Evolutionary conservation across 2,113 vertebrate species (phyloP), one percentile per base, ranked within the genome.

Genomic region (Indicator indicator): DNA sequence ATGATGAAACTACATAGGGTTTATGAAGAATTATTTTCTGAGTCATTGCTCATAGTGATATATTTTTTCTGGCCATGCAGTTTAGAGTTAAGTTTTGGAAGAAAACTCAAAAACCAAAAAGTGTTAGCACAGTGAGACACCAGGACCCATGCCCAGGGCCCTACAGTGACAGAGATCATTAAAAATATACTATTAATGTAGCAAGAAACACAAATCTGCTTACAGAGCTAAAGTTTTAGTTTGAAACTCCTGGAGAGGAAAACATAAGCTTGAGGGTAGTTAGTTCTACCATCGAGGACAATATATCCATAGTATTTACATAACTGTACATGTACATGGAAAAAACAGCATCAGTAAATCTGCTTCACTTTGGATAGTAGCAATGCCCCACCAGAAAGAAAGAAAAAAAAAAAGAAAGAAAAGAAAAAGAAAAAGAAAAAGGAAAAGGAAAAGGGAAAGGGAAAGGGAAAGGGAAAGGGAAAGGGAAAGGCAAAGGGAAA

Each of bases 141-240:
- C 28, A 82, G 19, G 44, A 75, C 38, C 3, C 12, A 32, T 67
- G 52, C 36, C 52, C 26, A 70, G 19, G 9, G 16, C n/a, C 56
- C 56, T 89, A 70, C 27, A 70, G 36, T 56, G 89, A 78, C 4
- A 32, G 24, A 85, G 20, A 16, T 42, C 17, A 94, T 93, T 78
- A 70, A 85, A 85, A 71, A 55, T 42, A 50, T 63, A 16, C 23
- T 79, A 55, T 85, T 87, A 87, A 89, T 33, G 8, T 60, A 65
- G 14, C 13, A 70, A 87, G 50, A 83, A 85, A 83, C 24, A 79
- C 11, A 89, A n/a, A 73, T 87, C 50, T 94, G 68, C 75, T 91
- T 93, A 79, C 32, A 76, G 59, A 70, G 55, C 17, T 52, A 42
- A 36, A 91, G 38, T 58, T 87, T 12, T 36, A 54, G 9, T 58